Conservation (phyloP, 2,888 invertebrate species). For the Cecidostiba fungosa region DNA sequence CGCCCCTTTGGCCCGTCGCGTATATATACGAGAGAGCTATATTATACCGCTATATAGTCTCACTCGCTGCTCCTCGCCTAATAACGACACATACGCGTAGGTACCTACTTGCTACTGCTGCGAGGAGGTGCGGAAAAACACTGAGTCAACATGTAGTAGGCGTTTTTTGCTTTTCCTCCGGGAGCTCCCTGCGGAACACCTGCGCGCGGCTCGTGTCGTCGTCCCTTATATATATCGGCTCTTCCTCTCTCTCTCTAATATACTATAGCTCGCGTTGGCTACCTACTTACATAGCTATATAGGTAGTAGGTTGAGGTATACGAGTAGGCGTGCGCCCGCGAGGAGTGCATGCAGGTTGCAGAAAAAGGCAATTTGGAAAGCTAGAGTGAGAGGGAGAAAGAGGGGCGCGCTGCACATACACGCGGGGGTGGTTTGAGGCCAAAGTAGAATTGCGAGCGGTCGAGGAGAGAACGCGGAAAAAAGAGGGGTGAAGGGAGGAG, state of each 20-base stretch:
- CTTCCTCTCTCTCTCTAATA: background rate
- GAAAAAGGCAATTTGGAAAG: conserved; percentile 18
- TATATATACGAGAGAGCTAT: background rate
- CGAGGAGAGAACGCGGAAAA: background rate
- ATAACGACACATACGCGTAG: background rate
- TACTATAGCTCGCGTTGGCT: background rate
- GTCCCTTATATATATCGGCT: background rate
- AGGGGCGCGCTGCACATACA: background rate
- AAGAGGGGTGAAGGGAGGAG: background rate
- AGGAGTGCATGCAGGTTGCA: conserved; percentile 12
- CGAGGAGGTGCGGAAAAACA: background rate
- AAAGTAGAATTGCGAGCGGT: background rate
- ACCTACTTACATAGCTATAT: background rate
- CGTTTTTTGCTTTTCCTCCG: background rate
- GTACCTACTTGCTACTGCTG: background rate
- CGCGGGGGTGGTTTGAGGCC: conserved; percentile 50
- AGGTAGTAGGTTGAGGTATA: background rate
- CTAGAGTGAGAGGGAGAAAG: background rate
- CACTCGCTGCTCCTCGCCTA: background rate
- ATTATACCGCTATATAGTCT: background rate
- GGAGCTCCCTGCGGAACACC: background rate
- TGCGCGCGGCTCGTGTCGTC: background rate
- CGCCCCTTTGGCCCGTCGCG: conserved; percentile 2
- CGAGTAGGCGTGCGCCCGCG: background rate
- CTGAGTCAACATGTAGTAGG: background rate